Percentiles rank a stretch among this genome's conserved stretches.
Conservation (phyloP, 1,140 invertebrate species). For the Hesperophylax magnus region DNA sequence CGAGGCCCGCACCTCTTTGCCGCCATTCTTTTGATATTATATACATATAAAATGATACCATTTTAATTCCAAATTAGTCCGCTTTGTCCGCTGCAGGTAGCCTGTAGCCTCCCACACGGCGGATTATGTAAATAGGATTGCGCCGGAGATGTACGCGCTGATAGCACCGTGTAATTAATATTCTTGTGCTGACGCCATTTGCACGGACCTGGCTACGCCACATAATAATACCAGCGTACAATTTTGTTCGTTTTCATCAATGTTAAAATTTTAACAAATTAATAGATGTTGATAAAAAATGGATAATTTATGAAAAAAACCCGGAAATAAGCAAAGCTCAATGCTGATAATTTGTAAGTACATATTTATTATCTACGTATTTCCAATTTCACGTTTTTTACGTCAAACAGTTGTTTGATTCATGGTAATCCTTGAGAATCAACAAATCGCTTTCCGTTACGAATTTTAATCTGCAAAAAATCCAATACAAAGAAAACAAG, state of each 20-base stretch:
- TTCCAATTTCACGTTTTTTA: no score
- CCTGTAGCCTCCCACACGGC: conserved; percentile 40
- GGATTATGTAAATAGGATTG: conserved; percentile 52
- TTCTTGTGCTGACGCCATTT: conserved; percentile 45
- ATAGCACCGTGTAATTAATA: conserved; percentile 50
- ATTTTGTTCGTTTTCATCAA: not conserved
- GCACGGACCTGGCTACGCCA: conserved; percentile 18
- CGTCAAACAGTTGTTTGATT: no score
- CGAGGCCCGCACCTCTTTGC: not conserved
- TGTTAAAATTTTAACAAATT: no score
- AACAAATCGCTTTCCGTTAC: no score
- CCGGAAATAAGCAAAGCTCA: no score
- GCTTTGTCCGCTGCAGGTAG: conserved; percentile 43
- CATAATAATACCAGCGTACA: not conserved
- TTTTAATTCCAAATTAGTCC: conserved; percentile 51
- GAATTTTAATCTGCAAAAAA: no score
- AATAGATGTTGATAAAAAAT: no score
- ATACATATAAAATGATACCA: conserved; percentile 44
- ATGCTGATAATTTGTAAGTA: no score
- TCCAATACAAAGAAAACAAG: no score
- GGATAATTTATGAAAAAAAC: no score
- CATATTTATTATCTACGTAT: no score
- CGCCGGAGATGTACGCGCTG: conserved; percentile 49
- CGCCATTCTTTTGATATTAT: conserved; percentile 27
- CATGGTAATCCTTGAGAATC: no score